Evolutionary conservation across 2,888 invertebrate genomes (phyloP).

Genomic region (Scelioninae gen. 2): DNA sequence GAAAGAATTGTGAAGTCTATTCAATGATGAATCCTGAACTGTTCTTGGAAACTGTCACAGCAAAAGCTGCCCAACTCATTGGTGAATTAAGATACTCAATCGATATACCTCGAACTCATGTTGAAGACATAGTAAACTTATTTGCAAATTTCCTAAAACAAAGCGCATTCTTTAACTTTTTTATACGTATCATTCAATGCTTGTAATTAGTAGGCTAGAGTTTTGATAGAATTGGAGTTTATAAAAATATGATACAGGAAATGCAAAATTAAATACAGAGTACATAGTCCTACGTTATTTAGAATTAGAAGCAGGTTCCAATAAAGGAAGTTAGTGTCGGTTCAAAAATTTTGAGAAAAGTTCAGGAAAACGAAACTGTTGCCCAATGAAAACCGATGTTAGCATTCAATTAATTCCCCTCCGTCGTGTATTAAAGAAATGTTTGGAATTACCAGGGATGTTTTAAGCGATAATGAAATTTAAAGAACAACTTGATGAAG

Average conservation of each 20-base stretch:
- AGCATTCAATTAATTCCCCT: no score
- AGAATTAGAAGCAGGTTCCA: not conserved
- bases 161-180: not conserved
- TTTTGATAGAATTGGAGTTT: not conserved
- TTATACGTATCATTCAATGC: not conserved
- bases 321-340: not conserved
- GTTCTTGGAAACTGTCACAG: not conserved
- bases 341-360: no score
- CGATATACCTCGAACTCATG: constrained; percentile 4
- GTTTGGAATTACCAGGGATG: no score
- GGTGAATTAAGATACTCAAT: constrained; percentile 3
- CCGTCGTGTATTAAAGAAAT: not conserved
- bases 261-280: not conserved
- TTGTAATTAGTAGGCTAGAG: not conserved
- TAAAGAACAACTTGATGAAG: no score
- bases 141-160: not conserved
- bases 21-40: no score
- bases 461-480: no score
- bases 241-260: not conserved
- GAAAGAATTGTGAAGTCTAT: no score
- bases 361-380: no score
- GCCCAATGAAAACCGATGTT: no score
- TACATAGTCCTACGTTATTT: not conserved
- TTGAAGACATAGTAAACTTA: not conserved
- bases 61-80: constrained; percentile 1